Conservation (phyloP, 92 coral and sea anemone genomes). For the Desmophyllum pertusum region DNA sequence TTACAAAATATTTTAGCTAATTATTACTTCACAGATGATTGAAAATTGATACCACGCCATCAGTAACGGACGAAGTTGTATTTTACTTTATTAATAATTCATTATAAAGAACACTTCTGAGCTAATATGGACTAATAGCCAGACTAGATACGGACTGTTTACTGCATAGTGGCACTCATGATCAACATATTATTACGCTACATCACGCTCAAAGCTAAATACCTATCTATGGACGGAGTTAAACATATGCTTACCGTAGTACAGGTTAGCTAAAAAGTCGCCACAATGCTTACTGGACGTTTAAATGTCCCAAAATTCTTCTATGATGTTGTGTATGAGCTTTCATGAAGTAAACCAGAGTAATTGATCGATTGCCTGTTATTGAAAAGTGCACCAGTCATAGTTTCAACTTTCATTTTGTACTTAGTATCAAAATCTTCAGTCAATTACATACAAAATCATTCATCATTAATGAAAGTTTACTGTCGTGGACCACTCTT, state of each 20-base stretch:
- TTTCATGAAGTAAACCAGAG: background rate
- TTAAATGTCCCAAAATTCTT: background rate
- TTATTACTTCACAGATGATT: background rate
- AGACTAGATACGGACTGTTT: background rate
- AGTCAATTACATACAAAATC: background rate
- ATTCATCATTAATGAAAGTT: conserved; percentile 10
- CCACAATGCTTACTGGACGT: background rate
- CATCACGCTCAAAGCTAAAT: background rate
- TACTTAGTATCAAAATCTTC: background rate
- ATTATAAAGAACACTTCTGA: background rate
- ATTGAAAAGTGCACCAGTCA: background rate
- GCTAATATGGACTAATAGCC: background rate
- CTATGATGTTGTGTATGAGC: background rate
- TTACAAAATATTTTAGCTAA: background rate
- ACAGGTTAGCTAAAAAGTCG: background rate
- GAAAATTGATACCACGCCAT: background rate
- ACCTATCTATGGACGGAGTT: background rate
- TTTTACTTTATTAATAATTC: background rate
- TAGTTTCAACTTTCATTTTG: conserved; percentile 17
- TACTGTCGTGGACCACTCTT: background rate
- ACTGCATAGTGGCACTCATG: background rate
- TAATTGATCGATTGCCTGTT: background rate
- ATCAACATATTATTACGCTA: background rate
- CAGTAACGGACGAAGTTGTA: background rate
- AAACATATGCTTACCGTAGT: background rate